Evolutionary conservation across 2,888 invertebrate genomes (phyloP).

Genomic region (Andrena fulva): DNA sequence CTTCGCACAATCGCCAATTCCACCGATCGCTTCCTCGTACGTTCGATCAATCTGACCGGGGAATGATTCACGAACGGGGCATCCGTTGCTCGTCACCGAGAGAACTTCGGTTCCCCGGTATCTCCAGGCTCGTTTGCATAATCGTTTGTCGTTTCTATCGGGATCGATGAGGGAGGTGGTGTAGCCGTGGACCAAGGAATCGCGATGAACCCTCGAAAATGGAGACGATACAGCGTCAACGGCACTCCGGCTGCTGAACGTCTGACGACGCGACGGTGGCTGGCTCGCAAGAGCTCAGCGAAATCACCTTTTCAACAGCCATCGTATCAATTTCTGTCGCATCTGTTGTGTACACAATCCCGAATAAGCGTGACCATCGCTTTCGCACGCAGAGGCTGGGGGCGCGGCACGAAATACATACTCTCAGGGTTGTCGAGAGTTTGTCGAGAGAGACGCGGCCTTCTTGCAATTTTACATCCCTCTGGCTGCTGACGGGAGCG

Average conservation of each 20-base stretch:
- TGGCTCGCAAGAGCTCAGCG: background rate
- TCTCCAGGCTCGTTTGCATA: constrained; percentile 31
- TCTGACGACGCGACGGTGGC: background rate
- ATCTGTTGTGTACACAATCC: background rate
- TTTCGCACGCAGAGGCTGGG: constrained; percentile 14
- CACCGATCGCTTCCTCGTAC: constrained; percentile 54
- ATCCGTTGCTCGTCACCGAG: constrained; percentile 10
- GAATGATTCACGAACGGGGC: constrained; percentile 49
- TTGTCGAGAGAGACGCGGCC: background rate
- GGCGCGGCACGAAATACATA: constrained; percentile 16
- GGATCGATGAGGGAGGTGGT: background rate
- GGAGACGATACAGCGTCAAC: constrained; percentile 8
- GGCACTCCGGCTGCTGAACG: background rate
- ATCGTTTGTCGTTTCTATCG: constrained; percentile 14
- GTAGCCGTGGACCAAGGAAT: constrained; percentile 5
- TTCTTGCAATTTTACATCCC: constrained; percentile 53
- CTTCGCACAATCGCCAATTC: constrained; percentile 57
- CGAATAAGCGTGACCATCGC: constrained; percentile 3
- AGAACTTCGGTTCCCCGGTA: background rate
- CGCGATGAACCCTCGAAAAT: background rate
- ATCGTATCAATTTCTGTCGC: constrained; percentile 5
- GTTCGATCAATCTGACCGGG: constrained; percentile 60
- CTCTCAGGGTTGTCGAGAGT: constrained; percentile 13
- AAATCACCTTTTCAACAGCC: background rate
- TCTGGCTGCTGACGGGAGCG: constrained; percentile 34